A percentile compares a stretch with the other conserved stretches of the same genome.
Conservation (phyloP, 2,797 vertebrate species). For the Poliocrania exsul region DNA sequence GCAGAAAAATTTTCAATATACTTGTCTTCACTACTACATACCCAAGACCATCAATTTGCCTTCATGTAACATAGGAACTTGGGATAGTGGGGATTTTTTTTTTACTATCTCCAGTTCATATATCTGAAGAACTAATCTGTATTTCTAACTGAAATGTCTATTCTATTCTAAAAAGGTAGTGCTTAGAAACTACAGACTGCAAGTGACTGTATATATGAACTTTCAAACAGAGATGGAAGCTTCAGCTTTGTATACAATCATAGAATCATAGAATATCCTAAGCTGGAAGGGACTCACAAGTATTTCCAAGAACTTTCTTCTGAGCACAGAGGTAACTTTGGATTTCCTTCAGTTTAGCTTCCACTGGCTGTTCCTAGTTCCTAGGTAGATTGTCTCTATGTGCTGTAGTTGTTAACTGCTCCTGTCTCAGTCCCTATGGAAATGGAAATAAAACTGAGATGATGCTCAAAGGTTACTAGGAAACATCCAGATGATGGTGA, state of each 20-base stretch:
- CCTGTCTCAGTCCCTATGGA: neutral
- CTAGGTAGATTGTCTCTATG: neutral
- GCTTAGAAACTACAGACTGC: neutral
- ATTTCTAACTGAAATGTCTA: neutral
- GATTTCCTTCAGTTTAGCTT: neutral
- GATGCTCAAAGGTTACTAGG: slow-evolving; percentile 26
- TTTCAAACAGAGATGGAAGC: neutral
- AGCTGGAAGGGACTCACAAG: neutral
- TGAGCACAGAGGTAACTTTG: neutral
- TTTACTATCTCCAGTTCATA: neutral
- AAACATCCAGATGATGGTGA: slow-evolving; percentile 15
- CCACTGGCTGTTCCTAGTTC: neutral
- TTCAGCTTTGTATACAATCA: neutral
- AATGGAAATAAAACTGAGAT: slow-evolving; percentile 13
- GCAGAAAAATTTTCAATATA: neutral
- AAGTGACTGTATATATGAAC: neutral
- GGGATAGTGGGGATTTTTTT: neutral
- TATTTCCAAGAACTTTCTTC: neutral
- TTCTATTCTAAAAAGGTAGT: neutral
- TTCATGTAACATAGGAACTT: neutral
- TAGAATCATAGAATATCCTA: neutral
- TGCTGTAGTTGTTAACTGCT: neutral
- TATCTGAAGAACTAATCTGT: neutral
- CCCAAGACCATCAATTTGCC: neutral
- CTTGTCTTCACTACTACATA: neutral